Percentiles rank a stretch among this genome's conserved stretches.
These are phyloP conservation scores for Phataginus tricuspis DNA, from an alignment of 2,797 vertebrate genomes.

Conservation along the genomic window DNA sequence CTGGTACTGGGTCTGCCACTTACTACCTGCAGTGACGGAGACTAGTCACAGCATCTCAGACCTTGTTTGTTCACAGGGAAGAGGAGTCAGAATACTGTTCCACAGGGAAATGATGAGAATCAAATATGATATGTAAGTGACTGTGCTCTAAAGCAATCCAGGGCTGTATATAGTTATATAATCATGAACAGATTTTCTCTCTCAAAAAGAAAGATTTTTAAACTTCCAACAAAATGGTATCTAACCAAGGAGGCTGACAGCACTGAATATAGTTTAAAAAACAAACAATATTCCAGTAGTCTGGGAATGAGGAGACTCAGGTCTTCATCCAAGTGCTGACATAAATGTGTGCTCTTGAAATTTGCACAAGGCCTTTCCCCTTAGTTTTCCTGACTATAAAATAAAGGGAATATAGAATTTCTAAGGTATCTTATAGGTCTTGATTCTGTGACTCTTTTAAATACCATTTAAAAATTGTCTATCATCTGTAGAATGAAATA, in stretches of 20 bases:
- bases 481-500: constrained; percentile 16
- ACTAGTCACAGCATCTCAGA: not conserved
- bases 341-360: not conserved
- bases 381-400: not conserved
- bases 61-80: not conserved
- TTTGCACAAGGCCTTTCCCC: too few relatives aligned
- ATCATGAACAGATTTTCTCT: not conserved
- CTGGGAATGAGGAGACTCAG: not conserved
- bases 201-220: not conserved
- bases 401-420: not conserved
- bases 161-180: not conserved
- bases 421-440: not conserved
- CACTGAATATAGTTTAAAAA: not conserved
- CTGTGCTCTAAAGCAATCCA: not conserved
- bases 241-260: not conserved
- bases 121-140: not conserved
- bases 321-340: not conserved
- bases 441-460: constrained; percentile 30
- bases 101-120: not conserved
- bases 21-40: not conserved
- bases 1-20: not conserved
- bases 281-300: not conserved
- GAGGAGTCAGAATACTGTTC: not conserved
- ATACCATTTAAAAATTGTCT: not conserved
- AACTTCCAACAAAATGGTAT: not conserved